These are phyloP conservation scores for Heteromormyrus szaboi DNA, from an alignment of 2,797 vertebrate species.

Conservation along the genomic window DNA sequence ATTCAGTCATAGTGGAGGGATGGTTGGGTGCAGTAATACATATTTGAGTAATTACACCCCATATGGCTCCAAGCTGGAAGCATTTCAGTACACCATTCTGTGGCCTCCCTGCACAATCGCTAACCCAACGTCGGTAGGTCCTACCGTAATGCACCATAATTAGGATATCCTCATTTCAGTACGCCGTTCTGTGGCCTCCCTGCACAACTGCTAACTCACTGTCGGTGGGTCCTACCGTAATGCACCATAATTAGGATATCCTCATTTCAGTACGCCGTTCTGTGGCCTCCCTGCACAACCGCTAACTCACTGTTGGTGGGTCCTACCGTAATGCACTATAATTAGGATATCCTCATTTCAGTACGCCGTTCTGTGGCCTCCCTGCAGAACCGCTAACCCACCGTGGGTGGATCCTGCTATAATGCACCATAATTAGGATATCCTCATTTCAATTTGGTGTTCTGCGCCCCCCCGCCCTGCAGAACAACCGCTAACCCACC, in stretches of 20 bases:
- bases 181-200: neutral
- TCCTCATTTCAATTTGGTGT: neutral
- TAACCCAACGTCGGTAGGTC: neutral
- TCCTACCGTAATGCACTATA: too few species aligned
- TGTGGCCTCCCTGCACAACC: neutral
- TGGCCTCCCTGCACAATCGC: neutral
- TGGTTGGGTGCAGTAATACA: conserved; percentile 20
- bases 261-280: neutral
- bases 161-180: neutral
- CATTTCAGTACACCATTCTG: neutral
- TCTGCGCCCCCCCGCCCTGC: neutral
- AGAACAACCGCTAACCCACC: neutral
- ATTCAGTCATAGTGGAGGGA: conserved; percentile 30
- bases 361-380: neutral
- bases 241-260: neutral
- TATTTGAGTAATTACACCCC: conserved; percentile 33
- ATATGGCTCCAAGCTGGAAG: conserved; percentile 19
- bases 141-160: neutral
- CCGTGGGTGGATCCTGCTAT: too few species aligned
- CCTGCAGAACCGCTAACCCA: neutral
- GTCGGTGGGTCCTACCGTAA: neutral
- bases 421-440: too few species aligned
- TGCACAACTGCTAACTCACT: neutral
- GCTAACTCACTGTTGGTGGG: neutral
- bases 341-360: too few species aligned